Base-by-base conservation (phyloP, 2,113 vertebrate genomes). In the Anguilla japonica region DNA sequence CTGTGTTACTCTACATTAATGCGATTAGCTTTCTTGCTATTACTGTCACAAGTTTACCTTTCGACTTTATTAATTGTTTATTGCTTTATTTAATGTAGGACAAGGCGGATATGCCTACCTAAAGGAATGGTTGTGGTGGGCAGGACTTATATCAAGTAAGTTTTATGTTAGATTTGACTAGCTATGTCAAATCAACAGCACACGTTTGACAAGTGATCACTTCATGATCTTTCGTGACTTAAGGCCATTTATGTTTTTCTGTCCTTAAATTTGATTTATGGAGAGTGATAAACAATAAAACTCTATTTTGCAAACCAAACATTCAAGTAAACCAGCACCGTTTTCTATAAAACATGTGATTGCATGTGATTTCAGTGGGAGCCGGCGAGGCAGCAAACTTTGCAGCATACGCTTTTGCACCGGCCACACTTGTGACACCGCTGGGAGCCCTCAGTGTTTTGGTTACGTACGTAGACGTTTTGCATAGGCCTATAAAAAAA, bases 141-240 rank as follows among this genome's bases (percentile, higher is more conserved):
- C 96, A 71, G 97, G 96, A 82, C 93, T 97, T 0, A 93, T 97
- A 87, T 96, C 95, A 94, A 98, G 97, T 97, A 95, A 97, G 97
- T 95, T 82, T 71, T 13, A 34, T 34, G 34, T 34, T 34, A 34
- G 34, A 34, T 34, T 34, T 34, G 34, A 34, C 34, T 34, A 34
- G 34, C 2, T 13, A 8, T 13, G 26, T 75, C 71, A 67, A 6
- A 22, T 26, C 60, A 3, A 22, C 60, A 26, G 22, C 22, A 67
- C 60, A 67, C 22, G 50, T 2, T 67, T 22, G 60, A 67, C 60
- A 67, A 67, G 4, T 26, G 18, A 67, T 67, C 22, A 67, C 18
- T 46, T 46, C 8, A 46, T 46, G 50, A 53, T 13, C 13, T 13
- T 53, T 46, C 9, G 4, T 46, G 43, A 46, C 43, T 46, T 46